Evolutionary conservation across 2,113 vertebrate genomes (phyloP), one percentile per base, ranked within the genome.

Genomic region (Alexandromys fortis): DNA sequence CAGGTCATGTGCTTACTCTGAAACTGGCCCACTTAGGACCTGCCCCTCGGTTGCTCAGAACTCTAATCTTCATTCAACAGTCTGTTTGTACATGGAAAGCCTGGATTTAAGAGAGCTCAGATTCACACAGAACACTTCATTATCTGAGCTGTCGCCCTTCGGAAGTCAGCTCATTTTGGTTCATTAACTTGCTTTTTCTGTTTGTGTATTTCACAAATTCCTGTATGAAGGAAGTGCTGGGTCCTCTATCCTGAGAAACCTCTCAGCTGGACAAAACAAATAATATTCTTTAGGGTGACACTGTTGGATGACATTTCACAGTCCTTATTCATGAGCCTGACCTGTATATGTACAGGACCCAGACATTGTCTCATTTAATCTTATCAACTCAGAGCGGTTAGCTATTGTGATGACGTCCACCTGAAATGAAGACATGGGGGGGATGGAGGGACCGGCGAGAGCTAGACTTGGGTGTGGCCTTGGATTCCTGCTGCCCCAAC

Each of bases 211-310:
- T 58, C n/a, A 47, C 9, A 28, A 55, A 17, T 22, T 22, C 13
- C 72, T 67, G 0, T 68, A 7, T 12, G 17, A 85, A 26, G 49
- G 0, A 0, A n/a, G 9, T 5, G 0, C 24, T 5, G 6, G 11
- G 49, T n/a, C 52, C 9, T 70, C 2, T 45, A 14, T 78, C 45
- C n/a, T 3, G 7, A 28, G 38, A 73, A 75, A 13, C 33, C 82
- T 65, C 38, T 0, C 1, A 30, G 22, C 72, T 28, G 77, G 16
- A 38, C 13, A 8, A 42, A 28, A 13, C 3, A 28, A 22, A n/a
- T 65, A 0, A 3, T 16, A 0, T 49, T 61, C 58, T 52, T 30
- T 26, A 38, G 7, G 21, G 42, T 7, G 22, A 7, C 19, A 1
- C 9, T 1, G 7, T 21, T 3, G 19, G 16, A 67, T 87, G 75